These are phyloP conservation scores for Mustelus asterias DNA, from an alignment of 2,113 vertebrate genomes.

Conservation along the genomic window DNA sequence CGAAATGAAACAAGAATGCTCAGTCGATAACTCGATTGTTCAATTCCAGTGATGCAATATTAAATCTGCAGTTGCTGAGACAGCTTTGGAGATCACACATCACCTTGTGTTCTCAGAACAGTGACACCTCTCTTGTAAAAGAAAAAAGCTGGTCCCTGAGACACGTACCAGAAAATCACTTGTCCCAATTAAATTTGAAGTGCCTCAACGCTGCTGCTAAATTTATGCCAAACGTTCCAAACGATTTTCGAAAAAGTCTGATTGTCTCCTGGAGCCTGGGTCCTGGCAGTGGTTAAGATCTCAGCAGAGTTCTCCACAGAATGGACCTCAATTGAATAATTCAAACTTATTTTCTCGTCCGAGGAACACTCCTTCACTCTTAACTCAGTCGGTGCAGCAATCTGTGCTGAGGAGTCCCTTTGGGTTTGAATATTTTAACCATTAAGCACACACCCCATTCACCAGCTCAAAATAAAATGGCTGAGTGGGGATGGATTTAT, in stretches of 20 bases:
- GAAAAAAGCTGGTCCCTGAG: background rate
- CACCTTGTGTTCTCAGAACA: background rate
- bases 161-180: background rate
- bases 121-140: background rate
- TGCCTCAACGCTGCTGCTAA: background rate
- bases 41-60: background rate
- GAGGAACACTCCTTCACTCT: background rate
- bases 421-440: background rate
- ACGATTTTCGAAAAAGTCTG: background rate
- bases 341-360: background rate
- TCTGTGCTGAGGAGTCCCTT: background rate
- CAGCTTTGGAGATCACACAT: background rate
- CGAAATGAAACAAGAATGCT: background rate
- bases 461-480: too few species aligned
- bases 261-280: background rate
- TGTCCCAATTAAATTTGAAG: slow-evolving; percentile 6
- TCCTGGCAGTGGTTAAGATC: background rate
- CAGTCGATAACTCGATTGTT: background rate
- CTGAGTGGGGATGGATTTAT: background rate
- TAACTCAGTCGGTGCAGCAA: too few species aligned
- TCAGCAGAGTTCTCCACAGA: background rate
- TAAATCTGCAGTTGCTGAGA: background rate
- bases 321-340: background rate
- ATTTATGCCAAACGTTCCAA: background rate
- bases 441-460: accelerated